Evolutionary conservation across 2,113 vertebrate genomes (phyloP).

Genomic region (Athene noctua): DNA sequence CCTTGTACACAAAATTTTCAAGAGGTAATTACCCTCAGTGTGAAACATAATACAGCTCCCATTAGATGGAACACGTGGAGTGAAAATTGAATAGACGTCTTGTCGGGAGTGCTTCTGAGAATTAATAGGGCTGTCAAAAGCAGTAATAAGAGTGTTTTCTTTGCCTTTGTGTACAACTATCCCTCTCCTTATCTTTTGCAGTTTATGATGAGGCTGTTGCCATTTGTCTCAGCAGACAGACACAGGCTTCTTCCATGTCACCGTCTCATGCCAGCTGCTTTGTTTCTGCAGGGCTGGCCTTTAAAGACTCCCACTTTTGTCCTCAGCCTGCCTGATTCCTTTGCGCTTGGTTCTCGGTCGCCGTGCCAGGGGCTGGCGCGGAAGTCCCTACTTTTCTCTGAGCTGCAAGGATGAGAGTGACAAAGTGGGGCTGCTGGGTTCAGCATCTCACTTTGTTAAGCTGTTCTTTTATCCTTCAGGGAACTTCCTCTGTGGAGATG

Average conservation of each 20-base stretch:
- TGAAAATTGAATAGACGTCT: conserved; percentile 63
- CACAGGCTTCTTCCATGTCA: background rate
- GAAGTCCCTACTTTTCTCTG: conserved; percentile 28
- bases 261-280: conserved; percentile 58
- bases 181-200: background rate
- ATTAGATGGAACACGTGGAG: conserved; percentile 63
- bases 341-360: background rate
- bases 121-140: conserved; percentile 54
- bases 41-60: conserved; percentile 67
- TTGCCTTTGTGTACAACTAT: conserved; percentile 8
- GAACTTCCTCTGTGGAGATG: conserved; percentile 64
- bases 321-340: background rate
- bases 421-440: conserved; percentile 54
- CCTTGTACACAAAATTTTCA: conserved; percentile 68
- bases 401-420: conserved; percentile 62
- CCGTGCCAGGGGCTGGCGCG: conserved; percentile 59
- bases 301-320: conserved; percentile 55
- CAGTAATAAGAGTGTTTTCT: conserved; percentile 21
- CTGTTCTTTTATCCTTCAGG: conserved; percentile 65
- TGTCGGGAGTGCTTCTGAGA: conserved; percentile 35
- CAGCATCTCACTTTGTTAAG: conserved; percentile 65
- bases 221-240: background rate
- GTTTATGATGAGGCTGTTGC: conserved; percentile 22
- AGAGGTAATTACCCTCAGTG: conserved; percentile 70
- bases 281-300: conserved; percentile 34